These are phyloP conservation scores for Drosophila parvula DNA, from an alignment of 1,140 invertebrate species.

Conservation along the genomic window DNA sequence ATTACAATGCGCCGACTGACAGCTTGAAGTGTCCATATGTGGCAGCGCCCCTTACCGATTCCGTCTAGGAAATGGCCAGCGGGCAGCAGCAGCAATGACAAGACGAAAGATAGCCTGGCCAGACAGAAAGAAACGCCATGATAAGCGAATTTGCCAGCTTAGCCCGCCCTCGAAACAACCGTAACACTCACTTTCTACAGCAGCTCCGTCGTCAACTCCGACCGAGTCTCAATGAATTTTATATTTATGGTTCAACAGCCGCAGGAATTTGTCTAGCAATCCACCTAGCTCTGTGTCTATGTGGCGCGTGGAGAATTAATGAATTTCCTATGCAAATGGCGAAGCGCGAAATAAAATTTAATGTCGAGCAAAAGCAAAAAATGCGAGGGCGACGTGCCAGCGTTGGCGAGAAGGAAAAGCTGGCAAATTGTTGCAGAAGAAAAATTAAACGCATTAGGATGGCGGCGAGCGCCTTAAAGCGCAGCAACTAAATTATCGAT, in stretches of 20 bases:
- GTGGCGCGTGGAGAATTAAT: conserved; percentile 69
- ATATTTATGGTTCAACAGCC: conserved; percentile 67
- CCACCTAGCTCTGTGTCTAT: conserved; percentile 11
- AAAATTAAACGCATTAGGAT: conserved; percentile 77
- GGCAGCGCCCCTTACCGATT: conserved; percentile 3
- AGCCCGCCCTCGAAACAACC: conserved; percentile 36
- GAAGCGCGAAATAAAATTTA: conserved; percentile 79
- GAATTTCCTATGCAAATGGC: conserved; percentile 79
- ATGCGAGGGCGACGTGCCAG: conserved; percentile 67
- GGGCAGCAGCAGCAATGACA: conserved; percentile 50
- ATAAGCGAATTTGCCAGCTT: conserved; percentile 73
- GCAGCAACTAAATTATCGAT: conserved; percentile 66
- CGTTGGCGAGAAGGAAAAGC: conserved; percentile 1
- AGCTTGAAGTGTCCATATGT: conserved; percentile 75
- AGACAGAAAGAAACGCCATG: conserved; percentile 17
- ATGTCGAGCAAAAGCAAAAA: conserved; percentile 67
- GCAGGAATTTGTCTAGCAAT: conserved; percentile 76
- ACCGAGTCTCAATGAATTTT: conserved; percentile 63
- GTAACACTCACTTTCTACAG: conserved; percentile 62
- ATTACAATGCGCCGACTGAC: conserved; percentile 81
- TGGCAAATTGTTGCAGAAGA: conserved; percentile 75
- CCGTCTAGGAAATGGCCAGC: conserved; percentile 57
- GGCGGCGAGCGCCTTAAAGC: conserved; percentile 48
- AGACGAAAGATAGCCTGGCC: conserved; percentile 11
- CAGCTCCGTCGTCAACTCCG: not conserved